Evolutionary conservation across 92 coral and sea anemone species (phyloP).

Genomic region (Zoanthus sociatus): DNA sequence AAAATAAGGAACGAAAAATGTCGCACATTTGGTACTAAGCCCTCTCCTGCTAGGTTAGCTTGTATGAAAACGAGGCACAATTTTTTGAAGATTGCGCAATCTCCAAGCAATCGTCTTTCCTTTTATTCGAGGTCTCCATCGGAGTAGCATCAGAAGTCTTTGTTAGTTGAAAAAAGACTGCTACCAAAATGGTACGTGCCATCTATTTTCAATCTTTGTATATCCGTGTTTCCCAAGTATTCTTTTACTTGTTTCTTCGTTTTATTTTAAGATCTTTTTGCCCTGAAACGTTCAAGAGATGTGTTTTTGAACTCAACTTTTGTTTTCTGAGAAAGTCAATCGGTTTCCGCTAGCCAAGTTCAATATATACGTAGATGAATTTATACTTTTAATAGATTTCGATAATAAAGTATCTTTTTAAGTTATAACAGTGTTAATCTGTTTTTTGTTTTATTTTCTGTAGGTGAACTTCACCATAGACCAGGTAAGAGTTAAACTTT

Average conservation of each 20-base stretch:
- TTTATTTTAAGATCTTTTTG: background rate
- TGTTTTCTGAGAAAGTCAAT: background rate
- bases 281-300: background rate
- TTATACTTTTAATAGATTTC: background rate
- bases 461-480: conserved; percentile 98
- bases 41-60: background rate
- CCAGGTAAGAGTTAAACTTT: conserved; percentile 75
- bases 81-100: conserved; percentile 83
- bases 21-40: background rate
- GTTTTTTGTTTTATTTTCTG: conserved; percentile 14
- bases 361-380: background rate
- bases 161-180: conserved; percentile 64
- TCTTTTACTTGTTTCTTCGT: background rate
- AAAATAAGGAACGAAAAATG: too few species aligned
- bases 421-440: background rate
- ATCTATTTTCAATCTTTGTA: conserved; percentile 81
- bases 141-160: conserved; percentile 50
- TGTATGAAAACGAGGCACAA: conserved; percentile 64
- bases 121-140: conserved; percentile 82
- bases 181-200: conserved; percentile 93
- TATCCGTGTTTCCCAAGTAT: conserved; percentile 57
- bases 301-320: background rate
- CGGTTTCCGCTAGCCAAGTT: conserved; percentile 1
- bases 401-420: background rate
- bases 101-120: conserved; percentile 52